phyloP scores from a whole-genome alignment of 2,797 vertebrate species.

The Hafferia zeledoni region DNA sequence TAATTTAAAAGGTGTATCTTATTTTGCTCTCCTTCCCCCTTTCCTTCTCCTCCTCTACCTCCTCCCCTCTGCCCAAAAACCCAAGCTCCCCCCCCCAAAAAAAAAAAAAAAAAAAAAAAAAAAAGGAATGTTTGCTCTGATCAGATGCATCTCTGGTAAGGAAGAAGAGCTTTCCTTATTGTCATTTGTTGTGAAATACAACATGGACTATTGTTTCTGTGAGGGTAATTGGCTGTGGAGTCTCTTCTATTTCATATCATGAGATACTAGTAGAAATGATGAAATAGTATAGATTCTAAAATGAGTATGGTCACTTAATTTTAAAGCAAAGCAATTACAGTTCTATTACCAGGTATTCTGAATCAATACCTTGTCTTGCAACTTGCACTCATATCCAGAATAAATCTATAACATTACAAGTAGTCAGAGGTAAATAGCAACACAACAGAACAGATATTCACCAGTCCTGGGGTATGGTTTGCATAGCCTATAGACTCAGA shows the following conservation, averaged over 20 bases:
- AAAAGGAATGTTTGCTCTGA: background rate
- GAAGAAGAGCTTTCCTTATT: background rate
- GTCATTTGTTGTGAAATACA: background rate
- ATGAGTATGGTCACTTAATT: conserved; percentile 63
- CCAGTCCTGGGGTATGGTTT: background rate
- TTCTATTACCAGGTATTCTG: conserved; percentile 61
- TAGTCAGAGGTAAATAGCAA: conserved; percentile 5
- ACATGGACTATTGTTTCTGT: background rate
- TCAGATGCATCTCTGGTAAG: background rate
- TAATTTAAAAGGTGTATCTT: background rate
- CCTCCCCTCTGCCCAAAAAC: too few species aligned
- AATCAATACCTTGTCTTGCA: conserved; percentile 65
- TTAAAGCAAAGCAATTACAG: conserved; percentile 67
- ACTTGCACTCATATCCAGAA: conserved; percentile 28
- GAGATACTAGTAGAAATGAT: conserved; percentile 39
- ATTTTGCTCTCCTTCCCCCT: background rate
- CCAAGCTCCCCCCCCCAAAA: too few species aligned
- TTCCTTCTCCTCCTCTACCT: background rate
- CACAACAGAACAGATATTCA: background rate
- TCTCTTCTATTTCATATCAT: conserved; percentile 8
- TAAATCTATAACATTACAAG: conserved; percentile 58
- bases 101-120: too few species aligned
- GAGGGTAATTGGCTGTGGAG: conserved; percentile 42
- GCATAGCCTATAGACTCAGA: background rate
- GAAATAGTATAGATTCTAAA: conserved; percentile 51